Conservation (phyloP, 2,888 invertebrate genomes). For the Podotricha telesiphe region DNA sequence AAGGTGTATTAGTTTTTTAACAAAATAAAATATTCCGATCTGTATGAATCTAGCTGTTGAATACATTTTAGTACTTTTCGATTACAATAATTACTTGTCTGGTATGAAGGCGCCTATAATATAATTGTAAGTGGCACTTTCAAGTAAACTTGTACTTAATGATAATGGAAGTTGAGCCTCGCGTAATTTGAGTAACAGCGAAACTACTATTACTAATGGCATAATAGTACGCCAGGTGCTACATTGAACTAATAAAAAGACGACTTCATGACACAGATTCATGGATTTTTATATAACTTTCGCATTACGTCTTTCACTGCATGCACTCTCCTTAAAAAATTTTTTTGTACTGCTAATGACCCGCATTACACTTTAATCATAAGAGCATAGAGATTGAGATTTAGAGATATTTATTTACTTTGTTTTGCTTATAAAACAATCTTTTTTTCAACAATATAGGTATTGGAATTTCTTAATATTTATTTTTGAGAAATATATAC, state of each 20-base stretch:
- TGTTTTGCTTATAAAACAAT: no score
- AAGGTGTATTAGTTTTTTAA: neutral
- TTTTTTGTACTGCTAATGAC: neutral
- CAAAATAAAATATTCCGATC: neutral
- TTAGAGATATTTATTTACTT: no score
- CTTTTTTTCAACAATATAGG: no score
- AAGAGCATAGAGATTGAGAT: no score
- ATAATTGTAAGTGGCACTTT: slow-evolving; percentile 68
- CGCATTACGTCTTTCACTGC: neutral
- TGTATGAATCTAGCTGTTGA: slow-evolving; percentile 13
- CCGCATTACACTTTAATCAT: neutral
- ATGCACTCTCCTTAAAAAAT: no score
- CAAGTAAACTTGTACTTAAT: slow-evolving; percentile 65
- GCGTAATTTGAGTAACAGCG: slow-evolving; percentile 59
- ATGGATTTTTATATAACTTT: slow-evolving; percentile 2
- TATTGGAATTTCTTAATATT: no score
- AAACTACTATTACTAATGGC: slow-evolving; percentile 49
- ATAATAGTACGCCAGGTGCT: slow-evolving; percentile 41
- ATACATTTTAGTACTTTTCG: slow-evolving; percentile 33
- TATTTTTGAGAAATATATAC: no score
- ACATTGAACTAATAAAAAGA: slow-evolving; percentile 27
- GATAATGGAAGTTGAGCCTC: slow-evolving; percentile 55
- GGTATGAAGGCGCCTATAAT: slow-evolving; percentile 58
- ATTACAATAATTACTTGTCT: slow-evolving; percentile 45
- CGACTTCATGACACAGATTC: slow-evolving; percentile 19